Conservation (phyloP, 2,888 invertebrate species). For the Amblyteles armatorius region DNA sequence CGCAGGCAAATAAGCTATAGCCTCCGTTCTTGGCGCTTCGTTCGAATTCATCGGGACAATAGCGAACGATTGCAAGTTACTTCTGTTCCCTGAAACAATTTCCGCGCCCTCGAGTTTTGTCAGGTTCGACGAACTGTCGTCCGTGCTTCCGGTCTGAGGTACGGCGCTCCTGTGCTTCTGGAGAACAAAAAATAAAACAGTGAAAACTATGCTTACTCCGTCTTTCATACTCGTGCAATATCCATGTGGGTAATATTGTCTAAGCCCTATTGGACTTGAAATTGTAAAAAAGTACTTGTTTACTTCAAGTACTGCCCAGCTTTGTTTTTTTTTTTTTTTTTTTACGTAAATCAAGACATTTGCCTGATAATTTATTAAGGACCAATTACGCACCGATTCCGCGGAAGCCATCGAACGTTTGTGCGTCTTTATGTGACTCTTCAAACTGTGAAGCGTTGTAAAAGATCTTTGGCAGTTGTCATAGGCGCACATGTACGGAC, state of each 20-base stretch:
- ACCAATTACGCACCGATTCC: constrained; percentile 74
- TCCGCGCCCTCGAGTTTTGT: constrained; percentile 65
- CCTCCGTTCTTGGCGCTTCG: constrained; percentile 66
- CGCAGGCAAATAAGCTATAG: constrained; percentile 72
- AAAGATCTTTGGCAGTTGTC: constrained; percentile 91
- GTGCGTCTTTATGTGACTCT: constrained; percentile 92
- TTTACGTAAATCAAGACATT: too few relatives aligned
- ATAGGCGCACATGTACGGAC: constrained; percentile 91
- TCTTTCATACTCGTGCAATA: constrained; percentile 14
- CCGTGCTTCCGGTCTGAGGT: constrained; percentile 15
- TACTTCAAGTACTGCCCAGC: too few relatives aligned
- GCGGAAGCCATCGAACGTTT: constrained; percentile 83
- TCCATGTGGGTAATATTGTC: too few relatives aligned
- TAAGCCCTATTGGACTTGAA: too few relatives aligned
- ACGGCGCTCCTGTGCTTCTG: constrained; percentile 49
- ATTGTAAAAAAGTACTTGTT: too few relatives aligned
- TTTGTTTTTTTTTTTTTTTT: too few relatives aligned
- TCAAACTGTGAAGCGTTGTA: constrained; percentile 93
- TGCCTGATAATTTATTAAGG: constrained; percentile 8
- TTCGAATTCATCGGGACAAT: constrained; percentile 75
- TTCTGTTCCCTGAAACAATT: constrained; percentile 47
- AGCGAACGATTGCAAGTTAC: constrained; percentile 73
- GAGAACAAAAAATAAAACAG: neutral
- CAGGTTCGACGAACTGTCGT: constrained; percentile 43
- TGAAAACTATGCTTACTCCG: constrained; percentile 32